Conservation (phyloP, 64 coral and sea anemone species). For the Hydrozoanthus tunicans region DNA sequence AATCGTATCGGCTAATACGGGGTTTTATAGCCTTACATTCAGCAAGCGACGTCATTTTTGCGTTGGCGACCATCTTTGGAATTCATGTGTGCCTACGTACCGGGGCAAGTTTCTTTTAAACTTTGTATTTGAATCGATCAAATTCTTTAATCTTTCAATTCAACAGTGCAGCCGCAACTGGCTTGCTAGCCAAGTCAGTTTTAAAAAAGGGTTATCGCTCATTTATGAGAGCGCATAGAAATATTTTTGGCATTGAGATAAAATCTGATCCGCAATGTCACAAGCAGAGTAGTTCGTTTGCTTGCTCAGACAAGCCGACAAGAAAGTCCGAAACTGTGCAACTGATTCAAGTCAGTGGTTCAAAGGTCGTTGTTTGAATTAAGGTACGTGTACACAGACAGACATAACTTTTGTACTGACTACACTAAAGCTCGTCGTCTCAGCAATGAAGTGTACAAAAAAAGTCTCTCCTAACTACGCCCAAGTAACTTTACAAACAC, state of each 20-base stretch:
- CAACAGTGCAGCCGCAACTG: background rate
- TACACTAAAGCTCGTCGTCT: background rate
- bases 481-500: background rate
- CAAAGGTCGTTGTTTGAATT: background rate
- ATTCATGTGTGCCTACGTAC: no score
- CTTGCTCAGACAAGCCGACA: background rate
- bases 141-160: background rate
- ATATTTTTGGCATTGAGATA: background rate
- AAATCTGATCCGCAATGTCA: background rate
- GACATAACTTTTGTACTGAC: background rate
- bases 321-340: background rate
- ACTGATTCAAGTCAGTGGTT: background rate
- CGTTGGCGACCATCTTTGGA: slow-evolving; percentile 17
- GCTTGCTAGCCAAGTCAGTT: no score
- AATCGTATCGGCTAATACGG: background rate
- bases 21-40: background rate
- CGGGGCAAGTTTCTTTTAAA: background rate
- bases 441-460: no score
- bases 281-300: slow-evolving; percentile 9
- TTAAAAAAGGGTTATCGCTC: background rate
- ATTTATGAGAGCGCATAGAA: background rate
- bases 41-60: background rate
- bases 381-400: background rate
- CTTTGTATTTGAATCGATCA: background rate
- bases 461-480: background rate